A percentile compares a stretch with the other conserved stretches of the same genome.
phyloP scores from a whole-genome alignment of 2,113 vertebrate genomes.

The Arizona elegans region DNA sequence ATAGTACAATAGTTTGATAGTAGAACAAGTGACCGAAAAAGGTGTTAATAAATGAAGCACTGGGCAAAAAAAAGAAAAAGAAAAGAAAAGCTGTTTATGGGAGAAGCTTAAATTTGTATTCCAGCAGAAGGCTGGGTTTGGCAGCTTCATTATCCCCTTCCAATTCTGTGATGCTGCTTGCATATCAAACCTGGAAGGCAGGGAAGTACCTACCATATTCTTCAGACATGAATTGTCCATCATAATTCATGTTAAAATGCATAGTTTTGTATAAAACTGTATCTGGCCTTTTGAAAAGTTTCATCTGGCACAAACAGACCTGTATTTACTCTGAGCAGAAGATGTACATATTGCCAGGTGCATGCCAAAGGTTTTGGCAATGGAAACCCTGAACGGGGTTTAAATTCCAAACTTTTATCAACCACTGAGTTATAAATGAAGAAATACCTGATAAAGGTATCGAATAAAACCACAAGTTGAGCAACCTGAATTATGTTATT shows the following conservation, averaged over 20 bases:
- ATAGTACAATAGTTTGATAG: background rate
- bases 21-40: background rate
- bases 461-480: background rate
- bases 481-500: background rate
- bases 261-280: background rate
- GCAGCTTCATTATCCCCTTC: background rate
- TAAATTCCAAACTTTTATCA: background rate
- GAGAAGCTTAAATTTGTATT: background rate
- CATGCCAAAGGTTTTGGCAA: background rate
- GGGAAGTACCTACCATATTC: background rate
- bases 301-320: background rate
- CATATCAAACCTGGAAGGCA: background rate
- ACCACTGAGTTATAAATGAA: background rate
- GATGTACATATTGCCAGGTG: background rate
- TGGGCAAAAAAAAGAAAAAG: too few relatives aligned
- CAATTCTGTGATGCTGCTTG: background rate
- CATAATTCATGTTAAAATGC: background rate
- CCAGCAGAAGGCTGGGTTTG: background rate
- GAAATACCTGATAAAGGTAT: background rate
- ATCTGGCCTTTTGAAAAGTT: background rate
- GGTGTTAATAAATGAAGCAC: background rate
- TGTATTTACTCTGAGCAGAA: background rate
- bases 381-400: background rate
- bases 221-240: background rate
- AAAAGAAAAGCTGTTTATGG: background rate